Evolutionary conservation across 2,797 vertebrate genomes (phyloP).

Genomic region (Amphiprion clarkii): DNA sequence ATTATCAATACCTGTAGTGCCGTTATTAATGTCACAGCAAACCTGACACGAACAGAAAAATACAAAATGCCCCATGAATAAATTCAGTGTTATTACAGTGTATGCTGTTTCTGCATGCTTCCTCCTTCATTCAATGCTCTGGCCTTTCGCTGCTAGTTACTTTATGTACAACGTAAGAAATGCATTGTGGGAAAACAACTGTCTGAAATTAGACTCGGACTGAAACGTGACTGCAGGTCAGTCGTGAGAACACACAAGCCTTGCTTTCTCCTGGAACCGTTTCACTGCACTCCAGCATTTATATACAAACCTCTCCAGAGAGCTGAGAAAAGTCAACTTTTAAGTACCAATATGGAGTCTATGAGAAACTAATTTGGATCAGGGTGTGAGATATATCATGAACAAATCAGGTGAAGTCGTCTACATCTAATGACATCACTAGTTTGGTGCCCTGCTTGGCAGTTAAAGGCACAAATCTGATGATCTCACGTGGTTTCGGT

Average conservation of each 20-base stretch:
- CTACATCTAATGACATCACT: constrained; percentile 78
- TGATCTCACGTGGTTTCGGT: constrained; percentile 75
- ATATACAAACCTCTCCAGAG: constrained; percentile 55
- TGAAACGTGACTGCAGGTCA: constrained; percentile 51
- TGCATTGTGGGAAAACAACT: constrained; percentile 65
- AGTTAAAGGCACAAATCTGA: constrained; percentile 84
- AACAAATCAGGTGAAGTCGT: constrained; percentile 52
- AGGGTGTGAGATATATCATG: constrained; percentile 29
- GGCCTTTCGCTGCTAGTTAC: constrained; percentile 77
- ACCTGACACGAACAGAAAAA: constrained; percentile 82
- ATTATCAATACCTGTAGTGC: constrained; percentile 83
- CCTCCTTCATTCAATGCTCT: constrained; percentile 84
- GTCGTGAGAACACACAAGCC: constrained; percentile 52
- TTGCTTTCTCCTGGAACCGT: constrained; percentile 39
- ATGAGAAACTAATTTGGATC: constrained; percentile 42
- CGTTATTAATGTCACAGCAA: constrained; percentile 82
- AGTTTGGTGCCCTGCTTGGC: constrained; percentile 85
- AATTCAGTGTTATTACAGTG: constrained; percentile 87
- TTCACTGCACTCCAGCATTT: constrained; percentile 58
- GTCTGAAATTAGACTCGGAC: constrained; percentile 69
- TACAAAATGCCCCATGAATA: constrained; percentile 84
- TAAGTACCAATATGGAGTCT: constrained; percentile 60
- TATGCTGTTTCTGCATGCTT: constrained; percentile 82
- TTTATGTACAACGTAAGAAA: constrained; percentile 76
- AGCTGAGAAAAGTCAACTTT: constrained; percentile 48